Percentiles rank a stretch among this genome's conserved stretches.
These are phyloP conservation scores for Delichon dasypus DNA, from an alignment of 2,797 vertebrate species.

Conservation along the genomic window DNA sequence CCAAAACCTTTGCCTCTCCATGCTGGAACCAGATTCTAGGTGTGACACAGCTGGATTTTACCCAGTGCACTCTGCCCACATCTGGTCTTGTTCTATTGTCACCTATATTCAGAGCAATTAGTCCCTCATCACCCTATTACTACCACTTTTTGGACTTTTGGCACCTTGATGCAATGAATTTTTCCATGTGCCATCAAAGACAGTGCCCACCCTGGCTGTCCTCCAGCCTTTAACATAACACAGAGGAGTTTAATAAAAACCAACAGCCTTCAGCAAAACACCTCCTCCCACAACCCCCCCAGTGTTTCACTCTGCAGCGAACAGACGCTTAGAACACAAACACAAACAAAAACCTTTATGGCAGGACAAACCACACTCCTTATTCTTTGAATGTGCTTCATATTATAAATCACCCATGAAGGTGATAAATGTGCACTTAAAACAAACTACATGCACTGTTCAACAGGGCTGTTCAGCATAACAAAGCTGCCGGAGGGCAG, in stretches of 20 bases:
- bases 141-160: neutral
- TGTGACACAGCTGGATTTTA: neutral
- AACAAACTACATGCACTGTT: neutral
- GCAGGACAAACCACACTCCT: neutral
- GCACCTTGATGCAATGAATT: neutral
- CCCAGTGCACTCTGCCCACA: neutral
- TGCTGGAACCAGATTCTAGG: neutral
- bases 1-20: fast-evolving
- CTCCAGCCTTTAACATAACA: neutral
- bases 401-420: conserved; percentile 8
- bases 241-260: neutral
- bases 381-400: neutral
- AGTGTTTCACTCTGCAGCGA: fast-evolving
- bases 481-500: neutral
- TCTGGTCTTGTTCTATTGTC: neutral
- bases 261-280: neutral
- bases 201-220: neutral
- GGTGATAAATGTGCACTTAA: conserved; percentile 13
- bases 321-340: neutral
- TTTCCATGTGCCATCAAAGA: neutral
- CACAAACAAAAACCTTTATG: neutral
- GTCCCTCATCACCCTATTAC: neutral
- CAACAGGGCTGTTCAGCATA: neutral
- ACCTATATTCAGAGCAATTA: neutral
- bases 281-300: neutral